phyloP scores from a whole-genome alignment of 2,797 vertebrate species.

The Pteronotus mesoamericanus region DNA sequence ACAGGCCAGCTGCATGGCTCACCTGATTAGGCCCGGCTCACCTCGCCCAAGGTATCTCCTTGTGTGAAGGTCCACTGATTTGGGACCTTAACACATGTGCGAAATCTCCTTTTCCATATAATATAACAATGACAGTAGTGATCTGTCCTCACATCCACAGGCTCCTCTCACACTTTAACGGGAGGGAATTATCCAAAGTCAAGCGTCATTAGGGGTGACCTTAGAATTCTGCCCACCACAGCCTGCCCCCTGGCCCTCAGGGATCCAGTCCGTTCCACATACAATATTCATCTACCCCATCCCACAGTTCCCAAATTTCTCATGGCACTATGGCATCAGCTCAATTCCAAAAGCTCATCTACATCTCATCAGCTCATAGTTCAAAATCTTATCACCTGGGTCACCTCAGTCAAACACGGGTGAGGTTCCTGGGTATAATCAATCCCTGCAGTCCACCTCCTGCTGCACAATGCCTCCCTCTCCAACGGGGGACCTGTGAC shows the following conservation, averaged over 20 bases:
- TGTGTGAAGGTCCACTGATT: background rate
- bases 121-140: background rate
- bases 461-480: background rate
- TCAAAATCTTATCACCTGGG: background rate
- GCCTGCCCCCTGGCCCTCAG: background rate
- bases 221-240: background rate
- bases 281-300: background rate
- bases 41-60: background rate
- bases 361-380: background rate
- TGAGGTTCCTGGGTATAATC: background rate
- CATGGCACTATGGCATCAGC: background rate
- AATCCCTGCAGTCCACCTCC: background rate
- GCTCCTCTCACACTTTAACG: background rate
- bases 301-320: background rate
- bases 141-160: background rate
- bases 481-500: background rate
- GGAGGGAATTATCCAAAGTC: background rate
- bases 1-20: background rate
- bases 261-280: background rate
- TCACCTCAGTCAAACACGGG: background rate
- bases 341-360: background rate
- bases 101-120: background rate
- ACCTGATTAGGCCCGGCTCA: background rate
- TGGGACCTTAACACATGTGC: background rate
- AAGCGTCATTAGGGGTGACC: background rate